Evolutionary conservation across 1,140 invertebrate genomes (phyloP).

Genomic region (Drosophila lowei): DNA sequence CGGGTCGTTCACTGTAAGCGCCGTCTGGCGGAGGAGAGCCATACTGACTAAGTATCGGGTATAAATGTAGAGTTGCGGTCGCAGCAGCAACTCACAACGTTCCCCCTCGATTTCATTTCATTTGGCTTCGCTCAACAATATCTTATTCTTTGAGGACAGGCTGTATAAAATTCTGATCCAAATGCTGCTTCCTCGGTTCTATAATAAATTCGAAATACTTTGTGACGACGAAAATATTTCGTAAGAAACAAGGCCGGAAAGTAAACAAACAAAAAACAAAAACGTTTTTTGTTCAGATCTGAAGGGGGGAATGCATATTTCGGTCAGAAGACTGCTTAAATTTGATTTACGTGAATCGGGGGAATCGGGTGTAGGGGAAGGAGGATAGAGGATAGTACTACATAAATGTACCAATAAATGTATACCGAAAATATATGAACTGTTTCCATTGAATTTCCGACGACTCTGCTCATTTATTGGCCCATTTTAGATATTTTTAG

Average conservation of each 20-base stretch:
- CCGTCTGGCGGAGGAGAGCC: no score
- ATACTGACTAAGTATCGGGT: no score
- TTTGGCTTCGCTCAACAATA: no score
- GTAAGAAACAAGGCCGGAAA: conserved; percentile 35
- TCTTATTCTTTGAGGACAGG: neutral
- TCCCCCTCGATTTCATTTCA: no score
- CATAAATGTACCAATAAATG: conserved; percentile 2
- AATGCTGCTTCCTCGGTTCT: conserved; percentile 24
- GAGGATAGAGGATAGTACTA: neutral
- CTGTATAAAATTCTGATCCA: conserved; percentile 27
- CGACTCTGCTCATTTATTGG: no score
- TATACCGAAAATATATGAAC: neutral
- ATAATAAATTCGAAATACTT: conserved; percentile 29
- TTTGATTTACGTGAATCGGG: conserved; percentile 61
- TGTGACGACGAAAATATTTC: conserved; percentile 34
- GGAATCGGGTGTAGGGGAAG: conserved; percentile 9
- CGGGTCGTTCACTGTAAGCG: no score
- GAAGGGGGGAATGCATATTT: conserved; percentile 1
- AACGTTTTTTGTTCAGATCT: conserved; percentile 15
- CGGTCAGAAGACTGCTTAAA: conserved; percentile 43
- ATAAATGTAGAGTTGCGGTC: no score
- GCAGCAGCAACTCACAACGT: no score
- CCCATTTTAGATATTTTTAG: no score
- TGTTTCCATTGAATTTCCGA: neutral
- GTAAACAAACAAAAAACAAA: conserved; percentile 32